phyloP scores from a whole-genome alignment of 2,113 vertebrate genomes.

The Tylochromis polylepis region DNA sequence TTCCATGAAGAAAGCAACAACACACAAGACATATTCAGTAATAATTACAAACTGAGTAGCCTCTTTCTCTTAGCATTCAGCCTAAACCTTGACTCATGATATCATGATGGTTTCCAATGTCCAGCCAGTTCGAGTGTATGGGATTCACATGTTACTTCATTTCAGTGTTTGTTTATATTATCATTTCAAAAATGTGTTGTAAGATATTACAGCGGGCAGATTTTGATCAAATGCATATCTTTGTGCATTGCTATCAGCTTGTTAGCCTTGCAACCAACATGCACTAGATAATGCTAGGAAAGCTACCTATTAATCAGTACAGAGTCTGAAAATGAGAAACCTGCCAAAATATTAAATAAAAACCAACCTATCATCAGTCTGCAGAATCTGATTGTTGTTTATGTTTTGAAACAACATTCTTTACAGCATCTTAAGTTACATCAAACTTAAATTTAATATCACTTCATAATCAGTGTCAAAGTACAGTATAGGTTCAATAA shows the following conservation, averaged over 20 bases:
- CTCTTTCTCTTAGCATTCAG: fast-evolving
- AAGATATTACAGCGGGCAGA: background rate
- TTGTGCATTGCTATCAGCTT: background rate
- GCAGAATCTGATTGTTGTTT: background rate
- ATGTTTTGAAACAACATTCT: background rate
- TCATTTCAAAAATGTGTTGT: background rate
- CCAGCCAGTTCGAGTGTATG: fast-evolving
- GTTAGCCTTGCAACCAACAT: background rate
- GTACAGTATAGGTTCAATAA: background rate
- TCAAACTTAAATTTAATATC: background rate
- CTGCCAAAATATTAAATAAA: background rate
- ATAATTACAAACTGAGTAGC: background rate
- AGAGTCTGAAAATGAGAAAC: background rate
- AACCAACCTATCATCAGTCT: background rate
- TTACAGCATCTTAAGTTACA: fast-evolving
- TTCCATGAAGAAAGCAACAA: background rate
- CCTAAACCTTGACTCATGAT: background rate
- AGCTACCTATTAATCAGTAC: background rate
- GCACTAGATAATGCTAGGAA: fast-evolving
- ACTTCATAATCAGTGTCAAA: background rate
- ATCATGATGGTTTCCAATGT: background rate
- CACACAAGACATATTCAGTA: background rate
- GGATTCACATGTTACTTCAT: fast-evolving
- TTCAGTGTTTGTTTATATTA: background rate
- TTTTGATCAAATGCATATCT: background rate